Evolutionary conservation across 2,888 invertebrate genomes (phyloP), one percentile per base, ranked within the genome.

Genomic region (Lasioglossum villosulum): DNA sequence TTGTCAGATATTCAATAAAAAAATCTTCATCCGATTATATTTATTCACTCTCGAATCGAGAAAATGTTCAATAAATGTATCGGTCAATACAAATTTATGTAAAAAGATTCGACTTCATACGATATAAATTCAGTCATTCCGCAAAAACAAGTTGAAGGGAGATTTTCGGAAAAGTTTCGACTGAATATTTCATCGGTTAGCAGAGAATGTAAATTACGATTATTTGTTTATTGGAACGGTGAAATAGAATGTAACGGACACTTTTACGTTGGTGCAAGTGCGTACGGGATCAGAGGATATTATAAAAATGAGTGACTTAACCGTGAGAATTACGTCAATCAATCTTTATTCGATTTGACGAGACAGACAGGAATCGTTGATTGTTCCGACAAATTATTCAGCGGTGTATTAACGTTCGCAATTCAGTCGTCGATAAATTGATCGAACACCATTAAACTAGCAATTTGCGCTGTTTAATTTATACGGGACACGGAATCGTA

Each of bases 371-470:
- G 37, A 73, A 82, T 71, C 71, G 75, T 80, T 52, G 82, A 78
- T 63, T 66, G 48, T 68, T 42, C 56, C 37, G 27, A 75, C 70
- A 73, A 86, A 79, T 86, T 86, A 86, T 86, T 77, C 80, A 77
- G 72, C 82, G 75, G 42, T 71, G 76, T 63, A 77, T 83, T 77
- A 79, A 78, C 77, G 71, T 82, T 80, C 72, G 56, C 75, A 19
- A 80, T 75, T 77, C 56, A 27, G 12, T 70, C 59, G 56, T 37
- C 71, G 73, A 71, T 77, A 77, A 77, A 82, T 83, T 79, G 83
- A 80, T 83, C 73, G 66, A 66, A 79, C 74, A 45, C 39, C 37
- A 86, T 82, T 86, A 70, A 72, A 79, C 75, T 37, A 66, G 34
- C 66, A 70, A 70, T 70, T 79, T 74, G 74, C 74, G 68, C 63